Percentiles rank a stretch among this genome's conserved stretches.
Conservation (phyloP, 2,888 invertebrate species). For the Drosophila anomelani region DNA sequence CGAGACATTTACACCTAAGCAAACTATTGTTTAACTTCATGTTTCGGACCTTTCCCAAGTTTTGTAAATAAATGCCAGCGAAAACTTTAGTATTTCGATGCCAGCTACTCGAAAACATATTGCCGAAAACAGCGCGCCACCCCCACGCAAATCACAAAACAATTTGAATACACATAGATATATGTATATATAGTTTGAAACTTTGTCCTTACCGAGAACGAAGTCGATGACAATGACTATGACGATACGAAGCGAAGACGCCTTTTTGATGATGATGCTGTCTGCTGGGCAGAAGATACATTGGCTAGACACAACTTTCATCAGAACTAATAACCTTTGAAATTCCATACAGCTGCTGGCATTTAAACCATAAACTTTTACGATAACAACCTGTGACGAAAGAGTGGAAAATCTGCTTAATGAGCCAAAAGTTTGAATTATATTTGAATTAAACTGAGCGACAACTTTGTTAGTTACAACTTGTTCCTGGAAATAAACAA, state of each 20-base stretch:
- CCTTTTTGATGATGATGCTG: conserved; percentile 14
- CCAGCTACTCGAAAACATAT: conserved; percentile 26
- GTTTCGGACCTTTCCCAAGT: conserved; percentile 8
- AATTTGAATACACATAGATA: conserved; percentile 61
- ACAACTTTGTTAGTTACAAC: conserved; percentile 23
- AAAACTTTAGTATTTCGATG: conserved; percentile 36
- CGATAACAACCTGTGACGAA: conserved; percentile 20
- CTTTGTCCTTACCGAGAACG: conserved; percentile 61
- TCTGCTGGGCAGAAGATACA: conserved; percentile 34
- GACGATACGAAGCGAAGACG: conserved; percentile 35
- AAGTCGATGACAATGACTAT: conserved; percentile 39
- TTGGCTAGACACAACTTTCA: conserved; percentile 55
- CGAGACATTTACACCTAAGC: conserved; percentile 4
- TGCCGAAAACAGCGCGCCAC: conserved; percentile 9
- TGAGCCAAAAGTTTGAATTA: conserved; percentile 43
- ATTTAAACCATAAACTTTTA: conserved; percentile 44
- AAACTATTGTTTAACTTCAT: conserved; percentile 38
- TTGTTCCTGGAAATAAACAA: conserved; percentile 31
- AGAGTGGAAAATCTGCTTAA: conserved; percentile 45
- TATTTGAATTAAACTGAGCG: conserved; percentile 26
- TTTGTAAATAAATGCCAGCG: conserved; percentile 39
- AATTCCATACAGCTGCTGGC: conserved; percentile 56
- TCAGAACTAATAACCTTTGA: conserved; percentile 67
- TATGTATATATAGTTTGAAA: conserved; percentile 49
- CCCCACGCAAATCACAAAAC: conserved; percentile 63